Conservation (phyloP, 2,888 invertebrate species). For the Petrolisthes manimaculis region DNA sequence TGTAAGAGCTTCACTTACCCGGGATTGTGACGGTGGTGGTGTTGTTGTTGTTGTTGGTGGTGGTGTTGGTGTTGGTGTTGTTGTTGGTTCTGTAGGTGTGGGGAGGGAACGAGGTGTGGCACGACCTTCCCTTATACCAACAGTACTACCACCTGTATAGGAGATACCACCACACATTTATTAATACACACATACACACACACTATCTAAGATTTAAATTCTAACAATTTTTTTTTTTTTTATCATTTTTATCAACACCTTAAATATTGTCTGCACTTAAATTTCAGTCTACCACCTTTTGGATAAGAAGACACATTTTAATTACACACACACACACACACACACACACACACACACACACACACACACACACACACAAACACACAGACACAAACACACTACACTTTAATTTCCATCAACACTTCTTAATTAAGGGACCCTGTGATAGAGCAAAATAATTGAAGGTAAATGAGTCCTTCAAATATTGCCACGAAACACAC, state of each 20-base stretch:
- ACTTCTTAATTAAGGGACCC: neutral
- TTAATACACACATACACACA: neutral
- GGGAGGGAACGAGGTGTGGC: neutral
- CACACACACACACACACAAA: neutral
- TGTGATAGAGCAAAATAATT: neutral
- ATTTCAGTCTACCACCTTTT: neutral
- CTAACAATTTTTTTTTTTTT: neutral
- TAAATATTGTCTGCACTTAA: neutral
- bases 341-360: constrained; percentile 2
- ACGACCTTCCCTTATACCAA: neutral
- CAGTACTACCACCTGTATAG: no score
- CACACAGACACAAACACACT: neutral
- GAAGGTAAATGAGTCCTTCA: no score
- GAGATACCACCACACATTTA: neutral
- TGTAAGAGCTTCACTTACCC: no score
- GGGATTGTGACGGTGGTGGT: no score
- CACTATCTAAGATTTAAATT: neutral
- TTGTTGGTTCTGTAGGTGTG: no score
- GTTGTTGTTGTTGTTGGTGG: no score
- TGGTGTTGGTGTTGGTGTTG: no score
- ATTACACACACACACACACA: constrained; percentile 19
- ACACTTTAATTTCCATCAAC: neutral
- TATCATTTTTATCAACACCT: neutral
- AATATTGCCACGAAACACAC: no score
- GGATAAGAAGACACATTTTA: neutral